These are phyloP conservation scores for Eupelmus urozonus DNA, from an alignment of 2,888 invertebrate genomes.

Conservation along the genomic window DNA sequence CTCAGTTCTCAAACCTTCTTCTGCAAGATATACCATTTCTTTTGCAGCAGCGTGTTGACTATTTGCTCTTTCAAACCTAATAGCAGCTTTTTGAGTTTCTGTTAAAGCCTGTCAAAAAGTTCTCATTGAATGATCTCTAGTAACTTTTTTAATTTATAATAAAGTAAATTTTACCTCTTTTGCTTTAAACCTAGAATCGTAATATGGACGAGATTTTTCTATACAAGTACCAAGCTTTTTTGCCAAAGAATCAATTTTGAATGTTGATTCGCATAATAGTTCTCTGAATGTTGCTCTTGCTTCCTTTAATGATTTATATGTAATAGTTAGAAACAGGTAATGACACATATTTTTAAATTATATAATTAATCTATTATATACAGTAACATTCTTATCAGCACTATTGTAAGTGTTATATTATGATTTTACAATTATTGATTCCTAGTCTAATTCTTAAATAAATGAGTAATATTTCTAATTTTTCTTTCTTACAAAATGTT, in stretches of 20 bases:
- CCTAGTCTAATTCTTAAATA: constrained; percentile 1
- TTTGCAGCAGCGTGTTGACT: constrained; percentile 94
- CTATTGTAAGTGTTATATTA: neutral
- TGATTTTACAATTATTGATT: neutral
- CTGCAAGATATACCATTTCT: constrained; percentile 92
- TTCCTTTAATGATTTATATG: constrained; percentile 79
- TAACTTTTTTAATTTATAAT: constrained; percentile 16
- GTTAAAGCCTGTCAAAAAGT: constrained; percentile 81
- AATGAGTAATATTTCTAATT: neutral
- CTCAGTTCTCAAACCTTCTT: constrained; percentile 84
- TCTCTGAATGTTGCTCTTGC: constrained; percentile 89
- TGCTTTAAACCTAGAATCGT: constrained; percentile 91
- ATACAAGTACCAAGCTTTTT: constrained; percentile 91
- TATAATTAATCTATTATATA: neutral
- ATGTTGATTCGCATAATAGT: constrained; percentile 89
- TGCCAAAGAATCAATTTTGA: constrained; percentile 87
- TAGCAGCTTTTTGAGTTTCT: constrained; percentile 89
- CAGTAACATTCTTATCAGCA: neutral
- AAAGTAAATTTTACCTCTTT: constrained; percentile 81
- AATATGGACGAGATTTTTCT: constrained; percentile 92
- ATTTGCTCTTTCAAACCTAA: constrained; percentile 91
- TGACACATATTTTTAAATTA: neutral
- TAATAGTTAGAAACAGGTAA: constrained; percentile 11
- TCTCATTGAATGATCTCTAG: constrained; percentile 60
- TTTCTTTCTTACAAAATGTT: neutral